Evolutionary conservation across 2,888 invertebrate species (phyloP).

Genomic region (Pegoplata infirma): DNA sequence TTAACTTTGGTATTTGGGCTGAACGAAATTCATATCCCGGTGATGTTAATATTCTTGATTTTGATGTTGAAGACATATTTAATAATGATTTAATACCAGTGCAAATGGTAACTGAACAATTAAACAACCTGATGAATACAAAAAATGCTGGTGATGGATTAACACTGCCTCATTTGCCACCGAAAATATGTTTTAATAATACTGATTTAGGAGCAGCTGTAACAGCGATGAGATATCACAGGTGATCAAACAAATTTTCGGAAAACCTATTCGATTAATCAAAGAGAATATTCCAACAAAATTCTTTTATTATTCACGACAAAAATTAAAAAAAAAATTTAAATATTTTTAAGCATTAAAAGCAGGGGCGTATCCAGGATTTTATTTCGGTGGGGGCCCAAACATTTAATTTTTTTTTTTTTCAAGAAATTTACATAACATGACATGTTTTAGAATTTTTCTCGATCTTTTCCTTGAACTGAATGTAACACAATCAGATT

Average conservation of each 20-base stretch:
- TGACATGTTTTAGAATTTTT: too few relatives aligned
- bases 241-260: slow-evolving; percentile 6
- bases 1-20: background rate
- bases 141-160: background rate
- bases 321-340: too few relatives aligned
- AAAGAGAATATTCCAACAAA: too few relatives aligned
- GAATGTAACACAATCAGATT: too few relatives aligned
- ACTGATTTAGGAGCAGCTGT: slow-evolving; percentile 28
- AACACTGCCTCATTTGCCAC: background rate
- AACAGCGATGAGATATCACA: slow-evolving; percentile 35
- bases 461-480: too few relatives aligned
- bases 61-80: slow-evolving; percentile 23
- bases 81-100: slow-evolving; percentile 20
- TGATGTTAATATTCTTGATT: slow-evolving; percentile 19
- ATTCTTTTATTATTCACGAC: too few relatives aligned
- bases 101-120: slow-evolving; percentile 24
- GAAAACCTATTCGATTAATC: too few relatives aligned
- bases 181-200: background rate
- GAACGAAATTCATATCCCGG: background rate
- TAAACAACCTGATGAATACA: background rate
- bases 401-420: too few relatives aligned
- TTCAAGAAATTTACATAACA: too few relatives aligned
- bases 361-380: too few relatives aligned
- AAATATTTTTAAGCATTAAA: too few relatives aligned
- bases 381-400: too few relatives aligned